A percentile compares a stretch with the other conserved stretches of the same genome.
These are phyloP conservation scores for Taenioides sp. DNA, from an alignment of 2,797 vertebrate genomes.

Conservation along the genomic window DNA sequence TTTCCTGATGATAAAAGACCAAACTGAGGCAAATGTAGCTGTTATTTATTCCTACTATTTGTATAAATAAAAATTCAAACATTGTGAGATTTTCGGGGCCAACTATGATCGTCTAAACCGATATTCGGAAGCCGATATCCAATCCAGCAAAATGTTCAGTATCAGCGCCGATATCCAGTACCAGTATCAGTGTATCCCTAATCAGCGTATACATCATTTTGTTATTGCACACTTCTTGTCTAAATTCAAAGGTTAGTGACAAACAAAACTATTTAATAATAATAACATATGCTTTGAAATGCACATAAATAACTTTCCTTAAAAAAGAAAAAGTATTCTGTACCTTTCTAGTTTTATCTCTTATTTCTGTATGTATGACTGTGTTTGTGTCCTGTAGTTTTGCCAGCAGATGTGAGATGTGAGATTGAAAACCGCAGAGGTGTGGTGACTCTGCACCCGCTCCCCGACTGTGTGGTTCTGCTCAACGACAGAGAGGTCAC, in stretches of 20 bases:
- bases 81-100: too few species aligned
- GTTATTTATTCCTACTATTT: too few species aligned
- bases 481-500: conserved; percentile 87
- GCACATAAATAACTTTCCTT: not conserved
- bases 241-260: not conserved
- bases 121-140: too few species aligned
- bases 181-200: too few species aligned
- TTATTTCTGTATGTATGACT: conserved; percentile 24
- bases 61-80: too few species aligned
- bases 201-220: not conserved
- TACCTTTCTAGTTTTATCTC: conserved; percentile 1
- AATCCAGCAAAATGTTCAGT: too few species aligned
- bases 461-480: conserved; percentile 78
- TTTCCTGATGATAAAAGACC: too few species aligned
- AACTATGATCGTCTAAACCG: too few species aligned
- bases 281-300: too few species aligned
- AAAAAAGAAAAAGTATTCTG: not conserved
- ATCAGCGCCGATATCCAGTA: too few species aligned
- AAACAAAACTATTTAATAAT: not conserved
- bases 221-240: not conserved
- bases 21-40: too few species aligned
- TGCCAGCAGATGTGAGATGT: conserved; percentile 86
- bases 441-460: conserved; percentile 84
- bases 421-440: conserved; percentile 87
- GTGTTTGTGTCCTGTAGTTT: conserved; percentile 72